phyloP scores from a whole-genome alignment of 2,888 invertebrate species.

The Trissolcus brochymenae region DNA sequence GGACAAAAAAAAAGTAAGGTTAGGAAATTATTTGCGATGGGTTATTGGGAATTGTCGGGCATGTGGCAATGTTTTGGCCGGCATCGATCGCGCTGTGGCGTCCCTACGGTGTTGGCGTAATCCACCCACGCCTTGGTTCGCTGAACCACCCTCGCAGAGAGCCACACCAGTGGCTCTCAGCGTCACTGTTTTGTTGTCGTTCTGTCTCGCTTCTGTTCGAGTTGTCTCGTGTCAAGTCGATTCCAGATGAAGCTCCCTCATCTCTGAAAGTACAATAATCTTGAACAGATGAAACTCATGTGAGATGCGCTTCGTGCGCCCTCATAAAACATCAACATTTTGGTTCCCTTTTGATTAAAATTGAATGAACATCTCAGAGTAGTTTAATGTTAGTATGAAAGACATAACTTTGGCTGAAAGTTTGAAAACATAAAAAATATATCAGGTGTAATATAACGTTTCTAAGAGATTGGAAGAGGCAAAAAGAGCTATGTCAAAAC shows the following conservation, averaged over 20 bases:
- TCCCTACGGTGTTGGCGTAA: conserved; percentile 64
- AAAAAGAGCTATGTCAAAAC: too few relatives aligned
- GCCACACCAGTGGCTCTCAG: conserved; percentile 67
- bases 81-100: conserved; percentile 70
- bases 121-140: conserved; percentile 74
- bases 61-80: conserved; percentile 77
- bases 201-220: conserved; percentile 12
- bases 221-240: conserved; percentile 9
- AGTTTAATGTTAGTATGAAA: too few relatives aligned
- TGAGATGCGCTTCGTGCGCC: conserved; percentile 13
- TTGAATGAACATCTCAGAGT: too few relatives aligned
- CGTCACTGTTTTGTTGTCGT: conserved; percentile 38
- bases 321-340: too few relatives aligned
- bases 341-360: too few relatives aligned
- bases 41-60: conserved; percentile 62
- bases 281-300: conserved; percentile 29
- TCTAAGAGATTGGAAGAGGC: too few relatives aligned
- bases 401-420: too few relatives aligned
- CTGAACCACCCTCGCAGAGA: conserved; percentile 70
- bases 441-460: too few relatives aligned
- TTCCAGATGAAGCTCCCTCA: conserved; percentile 22
- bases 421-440: too few relatives aligned
- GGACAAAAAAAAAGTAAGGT: conserved; percentile 18
- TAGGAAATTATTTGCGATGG: conserved; percentile 31
- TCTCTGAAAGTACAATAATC: background rate